Percentiles rank a stretch among this genome's conserved stretches.
Evolutionary conservation across 2,113 vertebrate species (phyloP).

Genomic region (Thalassarche chlororhynchos): DNA sequence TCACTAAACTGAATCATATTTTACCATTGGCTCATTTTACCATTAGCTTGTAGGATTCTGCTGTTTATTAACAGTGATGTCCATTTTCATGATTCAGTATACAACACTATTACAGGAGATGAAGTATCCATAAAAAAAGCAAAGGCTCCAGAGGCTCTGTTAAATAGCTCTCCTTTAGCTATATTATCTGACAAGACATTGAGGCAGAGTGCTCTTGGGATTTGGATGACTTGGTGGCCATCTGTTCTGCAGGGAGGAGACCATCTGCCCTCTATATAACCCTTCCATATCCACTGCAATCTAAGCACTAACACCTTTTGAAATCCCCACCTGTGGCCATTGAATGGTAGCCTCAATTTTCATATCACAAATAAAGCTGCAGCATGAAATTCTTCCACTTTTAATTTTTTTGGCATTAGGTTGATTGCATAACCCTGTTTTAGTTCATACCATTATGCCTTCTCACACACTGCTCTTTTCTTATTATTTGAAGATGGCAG

Average conservation of each 20-base stretch:
- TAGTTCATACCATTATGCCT: not conserved
- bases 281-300: not conserved
- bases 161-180: conserved; percentile 3
- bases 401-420: not conserved
- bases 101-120: not conserved
- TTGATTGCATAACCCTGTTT: not conserved
- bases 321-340: conserved; percentile 3
- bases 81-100: not conserved
- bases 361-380: not conserved
- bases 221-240: conserved; percentile 23
- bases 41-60: not conserved
- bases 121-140: not conserved
- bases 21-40: not conserved
- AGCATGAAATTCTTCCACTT: not conserved
- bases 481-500: not conserved
- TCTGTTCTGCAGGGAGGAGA: conserved; percentile 22
- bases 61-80: not conserved
- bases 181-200: not conserved
- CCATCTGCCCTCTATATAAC: not conserved
- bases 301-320: not conserved
- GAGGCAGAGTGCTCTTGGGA: not conserved
- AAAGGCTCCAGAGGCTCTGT: not conserved
- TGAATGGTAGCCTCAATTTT: not conserved
- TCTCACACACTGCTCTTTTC: not conserved
- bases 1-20: not conserved